Evolutionary conservation across 1,140 invertebrate species (phyloP).

Genomic region (Apocrypta bakeri): DNA sequence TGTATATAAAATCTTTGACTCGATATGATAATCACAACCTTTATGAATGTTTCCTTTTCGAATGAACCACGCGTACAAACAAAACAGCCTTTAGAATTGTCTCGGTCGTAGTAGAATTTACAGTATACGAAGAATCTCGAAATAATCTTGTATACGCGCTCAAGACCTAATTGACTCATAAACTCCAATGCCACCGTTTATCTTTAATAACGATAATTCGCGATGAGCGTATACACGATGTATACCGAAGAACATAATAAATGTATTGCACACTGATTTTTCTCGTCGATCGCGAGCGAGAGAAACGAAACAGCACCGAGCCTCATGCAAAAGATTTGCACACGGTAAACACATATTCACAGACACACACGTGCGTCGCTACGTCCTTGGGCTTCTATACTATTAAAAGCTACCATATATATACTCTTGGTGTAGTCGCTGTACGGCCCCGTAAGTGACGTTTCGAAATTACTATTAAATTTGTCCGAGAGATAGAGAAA

Average conservation of each 20-base stretch:
- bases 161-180: neutral
- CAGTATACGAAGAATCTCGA: neutral
- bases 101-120: too few relatives aligned
- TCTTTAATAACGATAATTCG: neutral
- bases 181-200: neutral
- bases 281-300: neutral
- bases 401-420: neutral
- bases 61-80: too few relatives aligned
- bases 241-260: neutral
- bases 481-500: constrained; percentile 1
- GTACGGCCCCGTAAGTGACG: neutral
- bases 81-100: too few relatives aligned
- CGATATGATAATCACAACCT: too few relatives aligned
- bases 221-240: neutral
- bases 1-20: too few relatives aligned
- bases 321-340: constrained; percentile 1
- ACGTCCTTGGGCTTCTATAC: constrained; percentile 28
- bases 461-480: constrained; percentile 45
- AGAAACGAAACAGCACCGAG: neutral
- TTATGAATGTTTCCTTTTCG: too few relatives aligned
- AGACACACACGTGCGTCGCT: neutral
- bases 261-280: neutral
- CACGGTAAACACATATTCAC: neutral
- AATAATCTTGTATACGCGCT: neutral
- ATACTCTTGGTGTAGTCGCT: neutral